Percentiles rank a stretch among this genome's conserved stretches.
phyloP scores from a whole-genome alignment of 2,113 vertebrate species.

The Diadophis punctatus region DNA sequence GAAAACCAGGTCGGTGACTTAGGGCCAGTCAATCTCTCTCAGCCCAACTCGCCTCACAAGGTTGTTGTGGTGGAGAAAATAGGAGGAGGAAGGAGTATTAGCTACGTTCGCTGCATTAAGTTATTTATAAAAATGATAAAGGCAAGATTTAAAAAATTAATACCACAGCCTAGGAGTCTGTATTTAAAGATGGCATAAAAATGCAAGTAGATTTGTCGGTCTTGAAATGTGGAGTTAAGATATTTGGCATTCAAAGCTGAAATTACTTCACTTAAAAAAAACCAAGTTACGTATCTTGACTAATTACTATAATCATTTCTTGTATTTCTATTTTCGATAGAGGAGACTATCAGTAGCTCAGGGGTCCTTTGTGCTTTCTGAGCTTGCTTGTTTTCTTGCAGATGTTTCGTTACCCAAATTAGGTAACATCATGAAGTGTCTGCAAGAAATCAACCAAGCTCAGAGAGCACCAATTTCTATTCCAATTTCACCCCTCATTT shows the following conservation, averaged over 20 bases:
- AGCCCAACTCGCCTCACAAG: not conserved
- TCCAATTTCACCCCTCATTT: not conserved
- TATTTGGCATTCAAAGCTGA: not conserved
- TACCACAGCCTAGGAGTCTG: not conserved
- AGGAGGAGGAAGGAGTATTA: not conserved
- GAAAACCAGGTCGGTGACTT: not conserved
- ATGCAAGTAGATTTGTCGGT: not conserved
- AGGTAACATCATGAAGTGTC: not conserved
- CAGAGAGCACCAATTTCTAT: not conserved
- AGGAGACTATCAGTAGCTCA: not conserved
- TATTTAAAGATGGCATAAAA: not conserved
- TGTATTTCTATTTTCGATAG: not conserved
- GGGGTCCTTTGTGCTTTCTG: not conserved
- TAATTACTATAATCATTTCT: not conserved
- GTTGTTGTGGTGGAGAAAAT: not conserved
- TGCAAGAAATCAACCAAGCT: not conserved
- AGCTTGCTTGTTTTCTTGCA: not conserved
- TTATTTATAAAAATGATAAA: not conserved
- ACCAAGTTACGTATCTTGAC: not conserved
- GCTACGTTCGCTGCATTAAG: not conserved
- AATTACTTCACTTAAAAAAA: not conserved
- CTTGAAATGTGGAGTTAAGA: not conserved
- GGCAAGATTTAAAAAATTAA: not conserved
- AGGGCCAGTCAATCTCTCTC: not conserved
- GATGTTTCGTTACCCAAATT: not conserved